These are phyloP conservation scores for Ochropleura plecta DNA, from an alignment of 2,888 invertebrate species.

Conservation along the genomic window DNA sequence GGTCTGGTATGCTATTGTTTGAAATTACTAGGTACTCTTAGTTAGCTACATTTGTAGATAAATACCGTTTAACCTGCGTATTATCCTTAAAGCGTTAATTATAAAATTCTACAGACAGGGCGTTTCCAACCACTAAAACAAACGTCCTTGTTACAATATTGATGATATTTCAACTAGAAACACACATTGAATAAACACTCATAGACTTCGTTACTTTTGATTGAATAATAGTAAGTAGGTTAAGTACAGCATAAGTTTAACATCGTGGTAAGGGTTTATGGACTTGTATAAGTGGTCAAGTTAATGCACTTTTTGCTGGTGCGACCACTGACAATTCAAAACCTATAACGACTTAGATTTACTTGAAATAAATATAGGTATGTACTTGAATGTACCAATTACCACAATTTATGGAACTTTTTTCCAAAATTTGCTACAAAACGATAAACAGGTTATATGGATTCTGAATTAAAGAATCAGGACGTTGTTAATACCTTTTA, in stretches of 20 bases:
- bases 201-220: slow-evolving; percentile 23
- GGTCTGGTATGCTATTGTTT: neutral
- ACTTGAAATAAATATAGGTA: neutral
- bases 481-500: slow-evolving; percentile 23
- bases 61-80: no score
- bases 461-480: slow-evolving; percentile 9
- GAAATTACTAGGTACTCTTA: neutral
- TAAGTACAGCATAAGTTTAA: slow-evolving; percentile 36
- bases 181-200: slow-evolving; percentile 23
- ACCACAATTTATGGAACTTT: neutral
- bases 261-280: slow-evolving; percentile 29
- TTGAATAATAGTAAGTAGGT: slow-evolving; percentile 39
- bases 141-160: slow-evolving; percentile 23
- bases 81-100: neutral
- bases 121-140: slow-evolving; percentile 1
- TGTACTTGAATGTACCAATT: neutral
- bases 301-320: slow-evolving; percentile 11
- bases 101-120: slow-evolving; percentile 6
- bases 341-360: slow-evolving; percentile 15
- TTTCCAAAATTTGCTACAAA: neutral
- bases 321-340: neutral
- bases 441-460: neutral
- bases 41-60: neutral
- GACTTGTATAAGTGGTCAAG: slow-evolving; percentile 20
- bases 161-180: slow-evolving; percentile 30